Base-by-base conservation (phyloP, 2,113 vertebrate species). In the Sander vitreus region DNA sequence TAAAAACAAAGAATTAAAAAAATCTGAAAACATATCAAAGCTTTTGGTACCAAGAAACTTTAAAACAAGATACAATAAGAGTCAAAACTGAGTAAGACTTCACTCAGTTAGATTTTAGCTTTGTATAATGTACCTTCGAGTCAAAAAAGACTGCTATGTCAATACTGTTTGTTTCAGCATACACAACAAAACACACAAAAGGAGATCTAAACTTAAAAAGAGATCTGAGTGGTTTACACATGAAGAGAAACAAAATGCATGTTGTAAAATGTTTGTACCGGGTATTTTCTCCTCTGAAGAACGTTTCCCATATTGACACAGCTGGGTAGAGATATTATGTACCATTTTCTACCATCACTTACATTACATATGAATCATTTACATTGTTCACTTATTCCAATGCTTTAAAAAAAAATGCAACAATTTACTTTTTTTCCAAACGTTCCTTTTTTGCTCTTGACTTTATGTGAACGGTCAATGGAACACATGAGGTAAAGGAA, bases 341-440 rank as follows among this genome's bases (percentile, higher is more conserved):
- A 78, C 57, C 78, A 39, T 53, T 62, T 58, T 65, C 54, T 76
- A 69, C 71, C 68, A 54, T 73, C 36, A 83, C 84, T 77, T 88
- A 92, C 76, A 89, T 92, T 89, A 88, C 92, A 93, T 91, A 83
- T 73, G 47, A 71, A 12, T 27, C 0, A 79, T 80, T 73, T 30
- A 75, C 3, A 47, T 43, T 50, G 47, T 58, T n/a, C 11, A 30
- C 9, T 57, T 64, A 21, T 14, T 54, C 11, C 11, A 47, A 33
- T 45, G n/a, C n/a, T 13, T 88, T 83, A 81, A 39, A 39, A 12
- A 12, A 21, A 66, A 66, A 19, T 55, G 33, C 36, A 69, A 60
- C 54, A 1, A 6, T 73, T 80, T 78, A 39, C 60, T 45, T 75
- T 55, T 18, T 70, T 16, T 48, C 55, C 9, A 54, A 43, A 58